Evolutionary conservation across 2,797 vertebrate genomes (phyloP).

Genomic region (Melanotaenia nigrans): DNA sequence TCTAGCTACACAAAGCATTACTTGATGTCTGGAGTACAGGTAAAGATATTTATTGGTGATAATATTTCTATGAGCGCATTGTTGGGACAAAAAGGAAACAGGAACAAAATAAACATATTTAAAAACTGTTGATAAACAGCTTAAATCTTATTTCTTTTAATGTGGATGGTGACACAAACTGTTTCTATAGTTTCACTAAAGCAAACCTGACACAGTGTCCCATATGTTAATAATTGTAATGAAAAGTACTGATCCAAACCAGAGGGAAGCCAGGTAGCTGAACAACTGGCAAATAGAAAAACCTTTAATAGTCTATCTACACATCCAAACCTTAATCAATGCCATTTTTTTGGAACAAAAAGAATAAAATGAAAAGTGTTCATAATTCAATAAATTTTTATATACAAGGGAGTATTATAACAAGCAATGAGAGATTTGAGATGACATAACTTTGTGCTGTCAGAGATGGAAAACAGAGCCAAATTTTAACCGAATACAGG

Average conservation of each 20-base stretch:
- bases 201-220: conserved; percentile 21
- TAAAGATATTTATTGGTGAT: neutral
- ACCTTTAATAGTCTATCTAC: neutral
- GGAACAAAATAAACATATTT: conserved; percentile 41
- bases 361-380: conserved; percentile 2
- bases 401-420: conserved; percentile 16
- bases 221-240: conserved; percentile 25
- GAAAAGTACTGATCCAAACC: conserved; percentile 32
- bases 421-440: conserved; percentile 42
- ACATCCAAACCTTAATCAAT: conserved; percentile 12
- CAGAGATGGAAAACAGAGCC: conserved; percentile 46
- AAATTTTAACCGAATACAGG: conserved; percentile 52
- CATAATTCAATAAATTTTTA: conserved; percentile 4
- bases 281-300: conserved; percentile 12
- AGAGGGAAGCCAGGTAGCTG: conserved; percentile 20
- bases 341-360: conserved; percentile 1
- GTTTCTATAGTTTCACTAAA: conserved; percentile 40
- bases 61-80: neutral
- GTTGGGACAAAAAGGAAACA: conserved; percentile 24
- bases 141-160: conserved; percentile 31
- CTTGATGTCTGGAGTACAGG: neutral
- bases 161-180: conserved; percentile 37
- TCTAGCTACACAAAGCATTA: neutral
- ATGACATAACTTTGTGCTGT: conserved; percentile 52
- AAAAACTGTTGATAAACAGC: conserved; percentile 37